These are phyloP conservation scores for Drosophila elegans DNA, from an alignment of 1,140 invertebrate species.

Conservation along the genomic window DNA sequence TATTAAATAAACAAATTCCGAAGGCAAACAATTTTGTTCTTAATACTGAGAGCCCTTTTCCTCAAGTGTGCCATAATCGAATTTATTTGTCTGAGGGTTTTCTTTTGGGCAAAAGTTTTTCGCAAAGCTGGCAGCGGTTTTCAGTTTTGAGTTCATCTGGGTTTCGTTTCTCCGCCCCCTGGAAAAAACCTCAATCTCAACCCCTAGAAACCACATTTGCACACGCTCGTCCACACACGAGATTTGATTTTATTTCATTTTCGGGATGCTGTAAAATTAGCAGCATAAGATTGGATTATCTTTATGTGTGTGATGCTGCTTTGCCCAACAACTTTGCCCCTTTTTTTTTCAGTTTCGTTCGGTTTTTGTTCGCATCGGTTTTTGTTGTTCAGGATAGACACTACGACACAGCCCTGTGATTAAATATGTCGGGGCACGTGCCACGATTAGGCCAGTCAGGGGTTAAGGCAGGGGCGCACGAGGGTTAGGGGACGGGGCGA, in stretches of 20 bases:
- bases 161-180: neutral
- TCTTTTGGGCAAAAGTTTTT: conserved; percentile 67
- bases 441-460: conserved; percentile 76
- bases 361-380: conserved; percentile 23
- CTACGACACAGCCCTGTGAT: conserved; percentile 59
- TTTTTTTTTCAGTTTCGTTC: conserved; percentile 35
- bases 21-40: too few species aligned
- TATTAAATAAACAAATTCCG: too few species aligned
- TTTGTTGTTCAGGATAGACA: neutral
- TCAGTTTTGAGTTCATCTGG: conserved; percentile 47
- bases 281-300: conserved; percentile 83
- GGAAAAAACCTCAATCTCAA: conserved; percentile 20
- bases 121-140: conserved; percentile 64
- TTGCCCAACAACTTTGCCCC: conserved; percentile 5
- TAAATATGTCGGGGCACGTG: conserved; percentile 79
- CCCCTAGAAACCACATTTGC: conserved; percentile 63
- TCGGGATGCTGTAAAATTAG: conserved; percentile 74
- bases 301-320: conserved; percentile 53
- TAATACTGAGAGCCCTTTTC: neutral
- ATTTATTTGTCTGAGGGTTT: conserved; percentile 75
- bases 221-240: conserved; percentile 67
- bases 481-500: conserved; percentile 9
- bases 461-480: conserved; percentile 21
- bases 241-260: conserved; percentile 75
- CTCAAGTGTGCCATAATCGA: conserved; percentile 65